A percentile compares a stretch with the other conserved stretches of the same genome.
phyloP scores from a whole-genome alignment of 2,113 vertebrate species.

The Paramormyrops kingsleyae region DNA sequence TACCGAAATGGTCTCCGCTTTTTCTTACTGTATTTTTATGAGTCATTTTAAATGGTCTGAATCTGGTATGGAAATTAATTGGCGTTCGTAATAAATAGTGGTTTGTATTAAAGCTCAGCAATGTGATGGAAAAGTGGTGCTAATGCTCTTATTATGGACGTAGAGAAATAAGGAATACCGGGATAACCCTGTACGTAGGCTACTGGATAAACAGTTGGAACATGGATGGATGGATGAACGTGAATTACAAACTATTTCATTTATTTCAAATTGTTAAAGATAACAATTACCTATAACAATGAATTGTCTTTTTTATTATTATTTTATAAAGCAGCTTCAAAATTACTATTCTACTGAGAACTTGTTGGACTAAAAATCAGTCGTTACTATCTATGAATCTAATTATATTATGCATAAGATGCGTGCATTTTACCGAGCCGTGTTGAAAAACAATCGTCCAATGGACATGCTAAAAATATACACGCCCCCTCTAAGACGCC shows the following conservation, averaged over 20 bases:
- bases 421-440: neutral
- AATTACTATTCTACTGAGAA: neutral
- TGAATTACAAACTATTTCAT: neutral
- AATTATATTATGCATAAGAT: neutral
- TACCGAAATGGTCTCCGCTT: neutral
- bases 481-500: slow-evolving; percentile 10
- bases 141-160: neutral
- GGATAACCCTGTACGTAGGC: neutral
- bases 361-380: neutral
- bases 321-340: neutral
- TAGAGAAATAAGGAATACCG: neutral
- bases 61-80: neutral
- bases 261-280: neutral
- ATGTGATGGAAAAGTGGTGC: neutral
- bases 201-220: neutral
- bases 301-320: neutral
- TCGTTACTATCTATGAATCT: neutral
- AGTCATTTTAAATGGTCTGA: neutral
- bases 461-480: neutral
- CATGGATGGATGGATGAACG: neutral
- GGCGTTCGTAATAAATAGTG: neutral
- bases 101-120: neutral
- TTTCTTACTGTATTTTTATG: neutral
- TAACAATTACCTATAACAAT: neutral
- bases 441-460: neutral